Percentiles rank a stretch among this genome's conserved stretches.
Evolutionary conservation across 2,113 vertebrate genomes (phyloP).

Genomic region (Ceyx melanurus): DNA sequence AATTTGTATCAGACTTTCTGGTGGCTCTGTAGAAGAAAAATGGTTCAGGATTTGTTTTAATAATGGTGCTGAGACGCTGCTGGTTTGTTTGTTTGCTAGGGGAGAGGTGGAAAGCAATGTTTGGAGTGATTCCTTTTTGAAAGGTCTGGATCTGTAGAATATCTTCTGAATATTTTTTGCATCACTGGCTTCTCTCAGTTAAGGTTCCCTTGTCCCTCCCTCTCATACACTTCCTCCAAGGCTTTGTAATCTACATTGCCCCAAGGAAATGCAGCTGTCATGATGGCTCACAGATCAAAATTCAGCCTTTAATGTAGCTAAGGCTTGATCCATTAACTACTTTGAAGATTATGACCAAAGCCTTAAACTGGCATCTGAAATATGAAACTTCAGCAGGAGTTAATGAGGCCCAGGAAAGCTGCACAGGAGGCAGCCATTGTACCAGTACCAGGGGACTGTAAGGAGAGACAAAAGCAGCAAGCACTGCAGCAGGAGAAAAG

Average conservation of each 20-base stretch:
- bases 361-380: slow-evolving; percentile 56
- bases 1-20: background rate
- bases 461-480: background rate
- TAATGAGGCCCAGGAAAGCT: slow-evolving; percentile 42
- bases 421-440: slow-evolving; percentile 10
- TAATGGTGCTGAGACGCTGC: background rate
- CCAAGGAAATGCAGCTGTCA: slow-evolving; percentile 52
- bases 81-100: background rate
- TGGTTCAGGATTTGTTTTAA: background rate
- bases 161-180: background rate
- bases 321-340: slow-evolving; percentile 57
- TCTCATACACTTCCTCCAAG: background rate
- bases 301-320: slow-evolving; percentile 53
- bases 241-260: slow-evolving; percentile 18
- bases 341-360: slow-evolving; percentile 66
- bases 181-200: background rate
- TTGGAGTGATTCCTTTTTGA: background rate
- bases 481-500: background rate
- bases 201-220: background rate
- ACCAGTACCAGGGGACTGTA: fast-evolving
- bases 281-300: slow-evolving; percentile 53
- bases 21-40: background rate
- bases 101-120: background rate
- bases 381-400: slow-evolving; percentile 32
- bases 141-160: background rate